Conservation (phyloP, 64 coral and sea anemone genomes). For the Montipora capricornis region DNA sequence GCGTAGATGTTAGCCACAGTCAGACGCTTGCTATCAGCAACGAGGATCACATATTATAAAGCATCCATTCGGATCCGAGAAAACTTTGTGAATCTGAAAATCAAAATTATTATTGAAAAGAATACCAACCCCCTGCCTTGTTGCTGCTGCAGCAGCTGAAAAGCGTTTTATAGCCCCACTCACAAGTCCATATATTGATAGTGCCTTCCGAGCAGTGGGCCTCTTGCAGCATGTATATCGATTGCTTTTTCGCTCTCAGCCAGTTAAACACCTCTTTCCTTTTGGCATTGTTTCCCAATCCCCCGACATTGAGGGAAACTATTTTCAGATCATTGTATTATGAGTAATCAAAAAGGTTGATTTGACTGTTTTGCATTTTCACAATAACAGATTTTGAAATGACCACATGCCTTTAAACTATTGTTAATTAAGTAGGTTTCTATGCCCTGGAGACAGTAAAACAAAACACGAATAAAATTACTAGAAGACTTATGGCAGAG, state of each 20-base stretch:
- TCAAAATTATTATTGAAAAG: slow-evolving; percentile 14
- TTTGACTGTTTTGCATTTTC: no score
- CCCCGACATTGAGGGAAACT: slow-evolving; percentile 1
- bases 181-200: neutral
- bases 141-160: slow-evolving; percentile 3
- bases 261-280: neutral
- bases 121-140: neutral
- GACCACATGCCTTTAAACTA: no score
- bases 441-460: no score
- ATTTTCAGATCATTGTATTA: neutral
- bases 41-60: neutral
- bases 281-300: slow-evolving; percentile 22
- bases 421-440: no score
- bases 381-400: no score
- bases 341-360: no score
- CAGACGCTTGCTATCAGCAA: neutral
- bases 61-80: neutral
- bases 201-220: neutral
- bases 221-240: neutral
- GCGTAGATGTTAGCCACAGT: neutral
- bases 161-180: slow-evolving; percentile 21
- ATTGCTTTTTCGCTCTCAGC: slow-evolving; percentile 8
- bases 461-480: no score
- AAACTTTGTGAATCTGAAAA: no score
- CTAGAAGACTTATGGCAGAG: no score